Conservation (phyloP, 2,113 vertebrate species). For the Myrmecophaga tridactyla region DNA sequence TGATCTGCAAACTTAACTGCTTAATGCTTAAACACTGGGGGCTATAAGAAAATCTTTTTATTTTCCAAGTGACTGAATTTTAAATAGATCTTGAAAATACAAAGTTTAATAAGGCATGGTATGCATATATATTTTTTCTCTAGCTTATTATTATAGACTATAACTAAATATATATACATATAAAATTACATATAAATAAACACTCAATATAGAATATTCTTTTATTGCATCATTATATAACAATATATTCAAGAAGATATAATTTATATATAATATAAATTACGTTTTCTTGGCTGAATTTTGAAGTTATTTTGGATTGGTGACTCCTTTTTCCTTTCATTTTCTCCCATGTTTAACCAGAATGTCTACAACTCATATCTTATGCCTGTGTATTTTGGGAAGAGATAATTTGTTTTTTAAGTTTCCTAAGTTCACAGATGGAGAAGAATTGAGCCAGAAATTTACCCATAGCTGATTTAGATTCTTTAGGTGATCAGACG, state of each 20-base stretch:
- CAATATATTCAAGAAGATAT: neutral
- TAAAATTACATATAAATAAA: neutral
- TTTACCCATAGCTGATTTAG: neutral
- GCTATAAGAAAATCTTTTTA: neutral
- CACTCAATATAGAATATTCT: neutral
- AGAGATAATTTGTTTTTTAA: neutral
- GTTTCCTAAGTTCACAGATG: neutral
- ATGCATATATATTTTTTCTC: neutral
- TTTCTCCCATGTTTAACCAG: neutral
- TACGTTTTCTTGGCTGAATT: neutral
- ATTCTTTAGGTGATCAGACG: neutral
- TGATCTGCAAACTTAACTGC: neutral
- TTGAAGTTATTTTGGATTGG: neutral
- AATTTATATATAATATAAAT: neutral
- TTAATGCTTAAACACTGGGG: neutral
- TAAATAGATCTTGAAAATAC: constrained; percentile 33
- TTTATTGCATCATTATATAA: neutral
- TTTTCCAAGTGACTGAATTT: neutral
- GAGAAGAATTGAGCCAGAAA: neutral
- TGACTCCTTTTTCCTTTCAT: neutral
- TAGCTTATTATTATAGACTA: neutral
- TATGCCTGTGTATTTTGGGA: neutral
- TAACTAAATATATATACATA: neutral
- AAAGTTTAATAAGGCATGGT: neutral
- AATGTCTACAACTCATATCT: neutral